Conservation (phyloP, 2,888 invertebrate species). For the Harmothoe impar region DNA sequence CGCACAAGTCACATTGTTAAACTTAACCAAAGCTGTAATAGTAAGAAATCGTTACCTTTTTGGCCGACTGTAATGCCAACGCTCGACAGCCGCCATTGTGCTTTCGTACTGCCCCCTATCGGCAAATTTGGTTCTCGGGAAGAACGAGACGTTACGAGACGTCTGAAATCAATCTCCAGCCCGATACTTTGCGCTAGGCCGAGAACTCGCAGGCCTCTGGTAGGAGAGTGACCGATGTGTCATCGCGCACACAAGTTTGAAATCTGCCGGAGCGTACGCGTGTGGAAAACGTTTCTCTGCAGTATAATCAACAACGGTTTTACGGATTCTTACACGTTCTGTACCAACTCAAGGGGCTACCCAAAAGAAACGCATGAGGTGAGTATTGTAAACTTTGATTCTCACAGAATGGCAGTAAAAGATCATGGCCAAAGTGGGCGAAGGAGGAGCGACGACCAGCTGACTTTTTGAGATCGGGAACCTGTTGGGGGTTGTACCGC, state of each 20-base stretch:
- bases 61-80: conserved; percentile 58
- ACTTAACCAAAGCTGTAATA: background rate
- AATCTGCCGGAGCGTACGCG: background rate
- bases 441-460: too few relatives aligned
- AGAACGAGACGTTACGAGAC: conserved; percentile 19
- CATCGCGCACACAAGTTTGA: conserved; percentile 45
- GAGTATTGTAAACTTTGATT: background rate
- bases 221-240: background rate
- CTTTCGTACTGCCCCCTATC: conserved; percentile 29
- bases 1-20: too few relatives aligned
- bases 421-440: too few relatives aligned
- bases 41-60: conserved; percentile 25
- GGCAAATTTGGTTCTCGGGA: conserved; percentile 14
- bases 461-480: too few relatives aligned
- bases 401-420: background rate
- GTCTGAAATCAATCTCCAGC: background rate
- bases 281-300: background rate
- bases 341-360: background rate
- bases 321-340: background rate
- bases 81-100: conserved; percentile 60
- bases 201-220: too few relatives aligned
- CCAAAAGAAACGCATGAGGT: background rate
- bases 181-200: too few relatives aligned
- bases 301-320: background rate
- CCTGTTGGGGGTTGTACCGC: too few relatives aligned